phyloP scores from a whole-genome alignment of 30 jellyfish, hydroid and myxozoan species.

The Nemopilema nomurai region DNA sequence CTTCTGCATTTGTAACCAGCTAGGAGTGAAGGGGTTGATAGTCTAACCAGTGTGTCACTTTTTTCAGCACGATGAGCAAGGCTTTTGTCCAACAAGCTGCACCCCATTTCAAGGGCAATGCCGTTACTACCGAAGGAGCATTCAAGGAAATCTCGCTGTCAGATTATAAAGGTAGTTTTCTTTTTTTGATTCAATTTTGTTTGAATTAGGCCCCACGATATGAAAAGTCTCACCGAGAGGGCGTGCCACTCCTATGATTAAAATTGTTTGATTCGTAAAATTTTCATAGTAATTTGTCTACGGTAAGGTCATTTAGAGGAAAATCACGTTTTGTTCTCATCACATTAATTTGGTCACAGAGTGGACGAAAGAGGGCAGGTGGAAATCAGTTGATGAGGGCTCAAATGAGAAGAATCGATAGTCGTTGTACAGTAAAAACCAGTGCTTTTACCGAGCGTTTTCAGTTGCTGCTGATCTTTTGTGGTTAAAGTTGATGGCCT shows the following conservation, averaged over 20 bases:
- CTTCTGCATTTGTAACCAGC: neutral
- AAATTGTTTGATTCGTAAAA: neutral
- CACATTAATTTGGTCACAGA: too few relatives aligned
- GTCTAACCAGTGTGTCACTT: neutral
- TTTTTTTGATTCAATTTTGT: conserved; percentile 2
- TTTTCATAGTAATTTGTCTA: neutral
- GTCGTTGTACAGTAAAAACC: neutral
- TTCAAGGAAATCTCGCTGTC: conserved; percentile 74
- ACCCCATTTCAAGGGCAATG: conserved; percentile 89
- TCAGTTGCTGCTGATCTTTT: too few relatives aligned
- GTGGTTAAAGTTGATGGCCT: too few relatives aligned
- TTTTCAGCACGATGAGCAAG: conserved; percentile 81
- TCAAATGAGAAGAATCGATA: neutral
- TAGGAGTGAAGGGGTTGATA: neutral
- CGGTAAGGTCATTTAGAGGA: neutral
- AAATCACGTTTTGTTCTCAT: too few relatives aligned
- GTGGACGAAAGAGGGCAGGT: neutral
- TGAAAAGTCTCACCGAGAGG: too few relatives aligned
- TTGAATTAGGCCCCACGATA: neutral
- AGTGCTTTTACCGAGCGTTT: too few relatives aligned
- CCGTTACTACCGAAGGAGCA: conserved; percentile 87
- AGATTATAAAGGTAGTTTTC: conserved; percentile 79
- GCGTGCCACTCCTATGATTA: too few relatives aligned
- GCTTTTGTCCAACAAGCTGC: conserved; percentile 94
- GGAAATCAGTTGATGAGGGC: neutral